Evolutionary conservation across 2,888 invertebrate species (phyloP).

Genomic region (Microctonus aethiopoides): DNA sequence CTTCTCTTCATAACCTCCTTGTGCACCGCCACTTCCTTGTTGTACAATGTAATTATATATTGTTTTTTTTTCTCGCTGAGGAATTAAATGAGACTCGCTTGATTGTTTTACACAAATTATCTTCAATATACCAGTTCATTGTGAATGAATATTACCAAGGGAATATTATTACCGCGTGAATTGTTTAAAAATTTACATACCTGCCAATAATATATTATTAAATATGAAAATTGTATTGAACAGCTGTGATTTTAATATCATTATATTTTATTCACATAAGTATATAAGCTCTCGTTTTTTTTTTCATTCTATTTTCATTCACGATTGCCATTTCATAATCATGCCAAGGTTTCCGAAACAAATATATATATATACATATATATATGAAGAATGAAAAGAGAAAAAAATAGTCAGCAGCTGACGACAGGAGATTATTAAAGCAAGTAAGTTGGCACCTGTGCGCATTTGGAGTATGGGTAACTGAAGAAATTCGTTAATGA

Average conservation of each 20-base stretch:
- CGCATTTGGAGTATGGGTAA: slow-evolving; percentile 20
- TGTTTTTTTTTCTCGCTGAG: neutral
- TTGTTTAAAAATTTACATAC: neutral
- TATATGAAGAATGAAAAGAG: neutral
- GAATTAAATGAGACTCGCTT: slow-evolving; percentile 28
- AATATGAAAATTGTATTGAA: no score
- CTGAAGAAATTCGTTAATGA: slow-evolving; percentile 38
- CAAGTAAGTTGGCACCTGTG: slow-evolving; percentile 22
- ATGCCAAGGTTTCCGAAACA: neutral
- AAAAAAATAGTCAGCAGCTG: slow-evolving; percentile 18
- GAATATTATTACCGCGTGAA: neutral
- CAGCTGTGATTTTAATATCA: no score
- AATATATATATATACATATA: neutral
- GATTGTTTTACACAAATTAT: slow-evolving; percentile 27
- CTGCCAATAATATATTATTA: no score
- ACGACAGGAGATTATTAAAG: slow-evolving; percentile 23
- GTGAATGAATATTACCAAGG: neutral
- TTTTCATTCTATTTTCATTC: neutral
- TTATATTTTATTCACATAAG: no score
- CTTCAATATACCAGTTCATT: neutral
- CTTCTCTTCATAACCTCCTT: slow-evolving; percentile 46
- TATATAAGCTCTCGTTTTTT: no score
- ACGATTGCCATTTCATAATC: neutral
- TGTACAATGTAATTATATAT: slow-evolving; percentile 39
- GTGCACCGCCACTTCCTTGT: slow-evolving; percentile 40